Base-by-base conservation (phyloP, 2,888 invertebrate genomes). In the Leucophenga montana region DNA sequence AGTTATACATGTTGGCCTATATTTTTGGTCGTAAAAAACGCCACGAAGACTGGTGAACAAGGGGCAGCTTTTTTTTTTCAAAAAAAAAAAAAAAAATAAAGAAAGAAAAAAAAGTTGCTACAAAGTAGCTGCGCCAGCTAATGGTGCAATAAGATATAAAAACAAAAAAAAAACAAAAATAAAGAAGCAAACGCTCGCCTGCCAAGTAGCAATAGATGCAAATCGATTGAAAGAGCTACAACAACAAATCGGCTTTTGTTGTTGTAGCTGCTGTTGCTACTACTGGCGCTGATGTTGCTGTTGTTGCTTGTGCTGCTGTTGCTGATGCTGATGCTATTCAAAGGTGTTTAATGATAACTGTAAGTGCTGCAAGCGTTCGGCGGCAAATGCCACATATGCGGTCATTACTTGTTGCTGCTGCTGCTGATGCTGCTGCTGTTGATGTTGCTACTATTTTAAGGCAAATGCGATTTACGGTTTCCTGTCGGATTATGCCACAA, bases 261-360 rank as follows among this genome's bases (percentile, higher is more conserved):
- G 56, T 8, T 18, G 18, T 20, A 16, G 56, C 5, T 56, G 56
- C 9, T 56, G 56, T 20, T 56, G 56, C 9, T 56, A 18, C 20
- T 56, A 50, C 18, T 16, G 20, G 56, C 1, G 20, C 9, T 14
- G 14, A 50, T 20, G 20, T 18, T 20, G n/a, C n/a, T n/a, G n/a
- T n/a, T n/a, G n/a, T n/a, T n/a, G n/a, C n/a, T n/a, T n/a, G n/a
- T n/a, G 20, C 57, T 20, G 57, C 31, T 27, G 11, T 27, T 22
- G 64, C 33, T 14, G 20, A n/a, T 48, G 22, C 16, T 64, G 46
- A 0, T 18, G 64, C 46, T 64, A 46, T 20, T 61, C 46, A 27
- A 57, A 66, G 66, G 66, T 66, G 66, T 66, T 66, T 66, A 66
- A 66, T 66, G 66, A 56, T 66, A 66, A 66, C 66, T 66, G 56